phyloP scores from a whole-genome alignment of 2,113 vertebrate species.

The Entomyzon cyanotis region DNA sequence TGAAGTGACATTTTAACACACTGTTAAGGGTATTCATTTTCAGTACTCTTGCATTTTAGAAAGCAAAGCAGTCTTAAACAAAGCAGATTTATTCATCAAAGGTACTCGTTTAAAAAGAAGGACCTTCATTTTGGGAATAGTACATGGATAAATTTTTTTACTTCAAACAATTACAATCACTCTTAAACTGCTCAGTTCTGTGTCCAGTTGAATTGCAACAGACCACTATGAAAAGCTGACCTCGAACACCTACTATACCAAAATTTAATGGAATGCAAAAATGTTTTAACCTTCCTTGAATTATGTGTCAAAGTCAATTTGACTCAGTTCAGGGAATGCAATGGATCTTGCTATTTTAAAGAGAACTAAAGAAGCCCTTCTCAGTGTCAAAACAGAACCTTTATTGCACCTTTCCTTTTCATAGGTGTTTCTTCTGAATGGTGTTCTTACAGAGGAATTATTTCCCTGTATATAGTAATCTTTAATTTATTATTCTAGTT shows the following conservation, averaged over 20 bases:
- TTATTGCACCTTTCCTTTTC: background rate
- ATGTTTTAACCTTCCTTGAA: background rate
- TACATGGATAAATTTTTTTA: background rate
- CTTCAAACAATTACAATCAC: background rate
- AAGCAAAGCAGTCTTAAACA: background rate
- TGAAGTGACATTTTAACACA: background rate
- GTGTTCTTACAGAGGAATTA: background rate
- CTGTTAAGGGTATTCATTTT: background rate
- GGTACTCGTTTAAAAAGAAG: background rate
- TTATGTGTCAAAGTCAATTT: background rate
- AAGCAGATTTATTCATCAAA: background rate
- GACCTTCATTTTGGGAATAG: background rate
- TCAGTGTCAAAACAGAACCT: background rate
- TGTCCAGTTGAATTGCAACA: background rate
- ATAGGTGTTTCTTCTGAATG: background rate
- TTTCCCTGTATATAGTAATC: background rate
- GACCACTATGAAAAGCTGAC: background rate
- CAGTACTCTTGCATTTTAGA: background rate
- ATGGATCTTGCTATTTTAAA: background rate
- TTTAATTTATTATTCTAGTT: background rate
- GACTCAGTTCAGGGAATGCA: background rate
- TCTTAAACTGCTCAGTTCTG: background rate
- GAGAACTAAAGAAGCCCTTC: background rate
- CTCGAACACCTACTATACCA: background rate
- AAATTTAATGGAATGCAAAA: slow-evolving; percentile 20